A percentile compares a stretch with the other conserved stretches of the same genome.
Evolutionary conservation across 1,140 invertebrate genomes (phyloP).

Genomic region (Arctopsyche grandis): DNA sequence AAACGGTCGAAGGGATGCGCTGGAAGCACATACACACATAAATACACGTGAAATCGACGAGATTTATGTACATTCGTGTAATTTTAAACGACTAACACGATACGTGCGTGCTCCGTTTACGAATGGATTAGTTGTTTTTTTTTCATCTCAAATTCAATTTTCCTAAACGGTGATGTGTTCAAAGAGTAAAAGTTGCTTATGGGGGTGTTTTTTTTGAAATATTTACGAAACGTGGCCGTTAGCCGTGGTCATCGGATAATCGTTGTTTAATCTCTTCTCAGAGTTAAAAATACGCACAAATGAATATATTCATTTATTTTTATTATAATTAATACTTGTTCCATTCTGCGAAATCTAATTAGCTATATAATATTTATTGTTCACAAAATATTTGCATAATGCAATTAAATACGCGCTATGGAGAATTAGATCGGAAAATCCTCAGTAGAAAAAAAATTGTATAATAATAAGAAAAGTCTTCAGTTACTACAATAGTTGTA

Average conservation of each 20-base stretch:
- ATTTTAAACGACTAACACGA: slow-evolving; percentile 43
- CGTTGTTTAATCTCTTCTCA: not conserved
- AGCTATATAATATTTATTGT: slow-evolving; percentile 21
- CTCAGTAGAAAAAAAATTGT: not conserved
- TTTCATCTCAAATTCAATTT: not conserved
- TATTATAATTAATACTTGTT: not conserved
- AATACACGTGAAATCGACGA: not conserved
- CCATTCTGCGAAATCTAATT: not conserved
- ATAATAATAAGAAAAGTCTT: not conserved
- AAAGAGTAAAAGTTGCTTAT: not conserved
- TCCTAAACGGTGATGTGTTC: not conserved
- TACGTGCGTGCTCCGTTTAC: slow-evolving; percentile 4
- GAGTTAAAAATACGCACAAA: not conserved
- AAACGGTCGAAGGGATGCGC: slow-evolving; percentile 27
- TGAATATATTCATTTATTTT: not conserved
- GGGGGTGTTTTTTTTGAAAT: not conserved
- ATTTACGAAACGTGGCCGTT: not conserved
- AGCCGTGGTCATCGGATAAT: not conserved
- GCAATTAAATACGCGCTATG: slow-evolving; percentile 5
- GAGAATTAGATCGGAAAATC: slow-evolving; percentile 16
- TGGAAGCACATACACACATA: not conserved
- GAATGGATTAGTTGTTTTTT: not conserved
- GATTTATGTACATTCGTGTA: slow-evolving; percentile 37
- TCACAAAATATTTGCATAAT: slow-evolving; percentile 10
- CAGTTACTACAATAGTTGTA: not conserved